Evolutionary conservation across 2,113 vertebrate genomes (phyloP), one percentile per base, ranked within the genome.

Genomic region (Ictidomys tridecemlineatus): DNA sequence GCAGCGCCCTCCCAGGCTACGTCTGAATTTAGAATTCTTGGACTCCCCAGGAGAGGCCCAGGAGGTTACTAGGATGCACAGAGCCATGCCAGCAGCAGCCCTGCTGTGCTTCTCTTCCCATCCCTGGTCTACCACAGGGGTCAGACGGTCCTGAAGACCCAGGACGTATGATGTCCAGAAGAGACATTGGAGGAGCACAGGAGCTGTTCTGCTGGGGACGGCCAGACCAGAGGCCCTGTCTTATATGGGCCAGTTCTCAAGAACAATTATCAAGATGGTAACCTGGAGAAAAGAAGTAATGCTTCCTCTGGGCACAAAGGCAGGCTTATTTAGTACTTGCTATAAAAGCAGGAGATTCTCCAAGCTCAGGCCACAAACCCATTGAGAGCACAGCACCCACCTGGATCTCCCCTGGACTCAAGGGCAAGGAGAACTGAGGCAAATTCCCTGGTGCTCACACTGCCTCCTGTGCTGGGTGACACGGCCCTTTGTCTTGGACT

Each of bases 401-500:
- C 20, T 18, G 18, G 74, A 10, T 4, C 58, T 79, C n/a, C 5
- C 32, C 22, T 20, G 37, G 48, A 39, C 45, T 0, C 4, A 26
- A 17, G 51, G 3, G 6, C 51, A 83, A 17, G 65, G 8, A 48
- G 34, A 65, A 67, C 0, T 0, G 5, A 53, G 9, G n/a, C 13
- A 22, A 6, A 93, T 2, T 3, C 1, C 13, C 65, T 17, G 0
- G 20, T 2, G 10, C 28, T 37, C 61, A 32, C 5, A 32, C 13
- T 51, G 37, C 12, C 34, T 77, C 34, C 26, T 67, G 0, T 1
- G 34, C 51, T 4, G n/a, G 72, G 12, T 2, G 28, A 39, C 4
- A 4, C 12, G 32, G 24, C 28, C 17, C 42, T 72, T 7, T 32
- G 76, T 58, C 63, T 84, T 26, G 9, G 48, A 53, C 10, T 39